phyloP scores from a whole-genome alignment of 2,888 invertebrate species.

The Matsumyia berberina region DNA sequence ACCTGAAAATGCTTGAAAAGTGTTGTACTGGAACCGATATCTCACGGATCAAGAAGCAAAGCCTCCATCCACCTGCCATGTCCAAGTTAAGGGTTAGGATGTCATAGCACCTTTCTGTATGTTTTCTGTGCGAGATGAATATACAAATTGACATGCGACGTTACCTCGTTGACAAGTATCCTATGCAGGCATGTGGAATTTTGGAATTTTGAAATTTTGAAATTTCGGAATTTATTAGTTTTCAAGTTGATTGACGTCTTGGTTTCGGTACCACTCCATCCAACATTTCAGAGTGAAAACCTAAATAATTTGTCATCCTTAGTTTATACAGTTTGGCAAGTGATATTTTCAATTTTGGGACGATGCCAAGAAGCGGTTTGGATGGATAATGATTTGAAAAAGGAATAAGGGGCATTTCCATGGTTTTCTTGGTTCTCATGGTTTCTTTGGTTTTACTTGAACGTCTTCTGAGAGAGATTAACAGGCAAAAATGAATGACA shows the following conservation, averaged over 20 bases:
- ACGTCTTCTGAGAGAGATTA: too few species aligned
- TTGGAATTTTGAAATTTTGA: neutral
- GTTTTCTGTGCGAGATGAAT: constrained; percentile 58
- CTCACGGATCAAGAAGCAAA: too few species aligned
- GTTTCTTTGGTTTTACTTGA: neutral
- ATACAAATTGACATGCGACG: constrained; percentile 69
- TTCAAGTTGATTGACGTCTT: constrained; percentile 73
- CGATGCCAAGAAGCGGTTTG: constrained; percentile 35
- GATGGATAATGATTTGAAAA: neutral
- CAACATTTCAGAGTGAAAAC: constrained; percentile 23
- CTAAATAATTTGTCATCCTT: constrained; percentile 8
- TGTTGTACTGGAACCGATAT: too few species aligned
- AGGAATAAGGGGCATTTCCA: constrained; percentile 56
- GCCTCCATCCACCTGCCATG: too few species aligned
- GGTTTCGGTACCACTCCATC: constrained; percentile 29
- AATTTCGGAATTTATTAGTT: constrained; percentile 61
- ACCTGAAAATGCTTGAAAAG: too few species aligned
- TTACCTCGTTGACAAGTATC: constrained; percentile 59
- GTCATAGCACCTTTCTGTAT: too few species aligned
- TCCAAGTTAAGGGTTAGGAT: too few species aligned
- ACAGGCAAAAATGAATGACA: constrained; percentile 31
- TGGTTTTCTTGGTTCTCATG: constrained; percentile 41
- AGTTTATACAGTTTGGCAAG: constrained; percentile 47
- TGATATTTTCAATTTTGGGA: constrained; percentile 58
- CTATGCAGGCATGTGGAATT: constrained; percentile 33